Conservation (phyloP, 2,888 invertebrate species). For the Trissolcus brochymenae region DNA sequence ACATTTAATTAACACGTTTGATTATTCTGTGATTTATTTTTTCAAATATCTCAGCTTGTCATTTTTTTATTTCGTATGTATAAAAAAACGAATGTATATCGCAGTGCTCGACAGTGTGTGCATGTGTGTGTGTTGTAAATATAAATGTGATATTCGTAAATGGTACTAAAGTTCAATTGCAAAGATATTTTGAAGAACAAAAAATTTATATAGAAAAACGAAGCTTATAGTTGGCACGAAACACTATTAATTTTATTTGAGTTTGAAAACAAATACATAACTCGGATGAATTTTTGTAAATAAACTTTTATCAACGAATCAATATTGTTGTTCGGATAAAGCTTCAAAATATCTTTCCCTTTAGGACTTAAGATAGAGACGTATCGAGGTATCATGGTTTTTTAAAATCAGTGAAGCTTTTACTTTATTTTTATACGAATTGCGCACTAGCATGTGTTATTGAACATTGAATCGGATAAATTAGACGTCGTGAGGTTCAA, state of each 20-base stretch:
- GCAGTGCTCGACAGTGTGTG: slow-evolving; percentile 13
- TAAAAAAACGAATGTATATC: slow-evolving; percentile 1
- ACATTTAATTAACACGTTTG: neutral
- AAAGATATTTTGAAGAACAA: slow-evolving; percentile 26
- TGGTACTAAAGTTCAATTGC: slow-evolving; percentile 9
- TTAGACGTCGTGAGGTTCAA: slow-evolving; percentile 7
- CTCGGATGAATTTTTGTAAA: no score
- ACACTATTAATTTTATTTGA: no score
- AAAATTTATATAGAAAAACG: neutral
- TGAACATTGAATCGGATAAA: no score
- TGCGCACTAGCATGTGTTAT: neutral
- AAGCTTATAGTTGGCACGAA: no score
- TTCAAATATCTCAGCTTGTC: slow-evolving; percentile 8
- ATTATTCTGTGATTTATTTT: slow-evolving; percentile 15
- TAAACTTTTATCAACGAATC: no score
- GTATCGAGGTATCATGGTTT: slow-evolving; percentile 5
- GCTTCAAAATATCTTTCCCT: slow-evolving; percentile 15
- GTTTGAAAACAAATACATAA: no score
- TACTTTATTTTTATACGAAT: slow-evolving; percentile 14
- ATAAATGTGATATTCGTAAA: slow-evolving; percentile 17
- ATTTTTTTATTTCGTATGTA: neutral
- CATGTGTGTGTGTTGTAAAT: slow-evolving; percentile 10
- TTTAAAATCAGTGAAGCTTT: slow-evolving; percentile 10
- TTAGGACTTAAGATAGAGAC: neutral
- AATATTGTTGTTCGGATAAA: neutral